Conservation (phyloP, 2,888 invertebrate genomes). For the Andrena marginata region DNA sequence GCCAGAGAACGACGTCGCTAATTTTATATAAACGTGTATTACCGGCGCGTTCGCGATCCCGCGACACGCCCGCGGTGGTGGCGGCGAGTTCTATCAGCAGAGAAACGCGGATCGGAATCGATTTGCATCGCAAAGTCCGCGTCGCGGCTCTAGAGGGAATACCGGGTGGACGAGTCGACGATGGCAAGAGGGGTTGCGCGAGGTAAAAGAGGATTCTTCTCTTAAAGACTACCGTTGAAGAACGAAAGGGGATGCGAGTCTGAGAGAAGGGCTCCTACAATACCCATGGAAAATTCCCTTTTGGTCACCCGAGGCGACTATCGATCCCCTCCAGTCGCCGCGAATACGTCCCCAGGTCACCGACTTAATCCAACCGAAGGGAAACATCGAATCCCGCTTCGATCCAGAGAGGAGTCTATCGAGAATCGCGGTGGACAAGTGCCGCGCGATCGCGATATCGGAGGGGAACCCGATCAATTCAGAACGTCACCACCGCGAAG, state of each 20-base stretch:
- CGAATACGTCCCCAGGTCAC: too few relatives aligned
- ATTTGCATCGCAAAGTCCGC: slow-evolving; percentile 31
- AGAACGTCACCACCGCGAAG: background rate
- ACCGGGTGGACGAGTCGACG: background rate
- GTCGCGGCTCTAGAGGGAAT: background rate
- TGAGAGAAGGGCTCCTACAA: too few relatives aligned
- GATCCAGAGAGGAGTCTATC: background rate
- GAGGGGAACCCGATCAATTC: slow-evolving; percentile 11
- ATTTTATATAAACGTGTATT: slow-evolving; percentile 74
- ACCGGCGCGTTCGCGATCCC: slow-evolving; percentile 35
- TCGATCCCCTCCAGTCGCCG: too few relatives aligned
- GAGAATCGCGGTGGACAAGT: background rate
- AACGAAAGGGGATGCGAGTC: too few relatives aligned
- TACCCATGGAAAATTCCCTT: too few relatives aligned
- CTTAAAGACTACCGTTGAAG: too few relatives aligned
- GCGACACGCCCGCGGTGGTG: background rate
- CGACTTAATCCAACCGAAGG: background rate
- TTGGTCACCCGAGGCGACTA: too few relatives aligned
- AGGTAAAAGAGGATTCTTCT: too few relatives aligned
- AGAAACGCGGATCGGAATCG: slow-evolving; percentile 7
- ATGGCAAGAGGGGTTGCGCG: too few relatives aligned
- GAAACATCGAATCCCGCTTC: background rate
- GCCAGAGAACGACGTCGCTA: slow-evolving; percentile 71
- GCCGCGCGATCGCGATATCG: slow-evolving; percentile 16
- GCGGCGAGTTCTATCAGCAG: background rate